Evolutionary conservation across 2,888 invertebrate genomes (phyloP), one percentile per base, ranked within the genome.

Genomic region (Cantharis rustica): DNA sequence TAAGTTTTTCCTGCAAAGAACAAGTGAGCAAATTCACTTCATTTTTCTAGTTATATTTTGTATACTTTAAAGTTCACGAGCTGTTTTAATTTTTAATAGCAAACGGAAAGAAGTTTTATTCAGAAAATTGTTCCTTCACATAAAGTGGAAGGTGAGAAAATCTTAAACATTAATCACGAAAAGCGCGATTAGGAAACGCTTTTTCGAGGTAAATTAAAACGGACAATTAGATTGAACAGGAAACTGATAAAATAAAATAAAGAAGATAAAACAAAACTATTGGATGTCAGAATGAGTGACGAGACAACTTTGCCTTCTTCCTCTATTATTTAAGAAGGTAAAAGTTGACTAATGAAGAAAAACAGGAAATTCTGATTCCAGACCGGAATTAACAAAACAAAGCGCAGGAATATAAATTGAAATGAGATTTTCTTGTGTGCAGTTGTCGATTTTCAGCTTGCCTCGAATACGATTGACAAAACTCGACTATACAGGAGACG

Each of bases 231-330:
- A 78, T 78, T 72, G 68, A 75, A 78, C 70, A 47, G 70, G 74
- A 68, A 74, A 71, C 75, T 68, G 73, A 75, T 73, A 73, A 78
- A 71, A 78, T 75, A 75, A 75, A 75, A 69, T 66, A 70, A 62
- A 77, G 68, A 61, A 72, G 27, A 61, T 61, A 69, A 68, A 75
- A 72, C 75, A 78, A 66, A 72, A 73, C 73, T 73, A 76, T 76
- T 73, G 75, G 70, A 73, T 27, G 78, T 78, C 73, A 73, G 75
- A 23, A 73, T 75, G 75, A 78, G 75, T 75, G 78, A 78, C 75
- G 71, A 72, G 68, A 75, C 71, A 68, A 75, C 71, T 72, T 75
- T 69, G 72, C 47, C 71, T 64, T 70, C 68, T 61, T 70, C 71
- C 15, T 62, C 26, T 27, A 61, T 47, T 15, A 69, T 66, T 68